These are phyloP conservation scores for Beris morrisii DNA, from an alignment of 2,888 invertebrate species.

Conservation along the genomic window DNA sequence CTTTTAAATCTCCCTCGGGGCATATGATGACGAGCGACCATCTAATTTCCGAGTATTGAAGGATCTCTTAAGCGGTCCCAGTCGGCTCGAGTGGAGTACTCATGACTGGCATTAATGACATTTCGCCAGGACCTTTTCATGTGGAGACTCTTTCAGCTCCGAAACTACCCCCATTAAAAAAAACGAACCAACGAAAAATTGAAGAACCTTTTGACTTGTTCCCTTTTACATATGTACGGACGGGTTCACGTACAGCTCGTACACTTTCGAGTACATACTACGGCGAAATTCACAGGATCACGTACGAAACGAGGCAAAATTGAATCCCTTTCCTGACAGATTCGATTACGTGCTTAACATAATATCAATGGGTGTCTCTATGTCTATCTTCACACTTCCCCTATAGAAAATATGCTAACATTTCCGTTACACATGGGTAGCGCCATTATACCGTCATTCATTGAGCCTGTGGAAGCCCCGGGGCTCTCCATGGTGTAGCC, in stretches of 20 bases:
- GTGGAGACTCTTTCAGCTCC: background rate
- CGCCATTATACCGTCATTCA: slow-evolving; percentile 34
- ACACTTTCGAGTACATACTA: background rate
- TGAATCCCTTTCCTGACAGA: slow-evolving; percentile 38
- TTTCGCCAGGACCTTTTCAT: slow-evolving; percentile 11
- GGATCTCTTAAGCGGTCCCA: slow-evolving; percentile 21
- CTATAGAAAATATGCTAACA: slow-evolving; percentile 38
- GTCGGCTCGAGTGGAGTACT: slow-evolving; percentile 9
- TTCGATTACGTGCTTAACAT: slow-evolving; percentile 41
- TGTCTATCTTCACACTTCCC: slow-evolving; percentile 32
- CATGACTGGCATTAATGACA: slow-evolving; percentile 21
- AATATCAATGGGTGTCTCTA: slow-evolving; percentile 38
- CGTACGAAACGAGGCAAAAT: slow-evolving; percentile 39
- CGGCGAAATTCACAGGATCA: slow-evolving; percentile 34
- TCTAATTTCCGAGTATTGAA: slow-evolving; percentile 29
- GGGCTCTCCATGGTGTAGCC: too few species aligned
- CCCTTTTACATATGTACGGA: slow-evolving; percentile 29
- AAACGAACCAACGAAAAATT: slow-evolving; percentile 26
- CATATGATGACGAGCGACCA: slow-evolving; percentile 24
- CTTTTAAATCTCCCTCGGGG: slow-evolving; percentile 14
- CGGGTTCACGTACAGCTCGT: background rate
- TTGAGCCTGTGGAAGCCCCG: too few species aligned
- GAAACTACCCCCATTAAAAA: slow-evolving; percentile 6
- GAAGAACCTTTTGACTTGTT: slow-evolving; percentile 38
- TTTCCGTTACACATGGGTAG: slow-evolving; percentile 39